Evolutionary conservation across 1,140 invertebrate genomes (phyloP).

Genomic region (Drosophila athabasca): DNA sequence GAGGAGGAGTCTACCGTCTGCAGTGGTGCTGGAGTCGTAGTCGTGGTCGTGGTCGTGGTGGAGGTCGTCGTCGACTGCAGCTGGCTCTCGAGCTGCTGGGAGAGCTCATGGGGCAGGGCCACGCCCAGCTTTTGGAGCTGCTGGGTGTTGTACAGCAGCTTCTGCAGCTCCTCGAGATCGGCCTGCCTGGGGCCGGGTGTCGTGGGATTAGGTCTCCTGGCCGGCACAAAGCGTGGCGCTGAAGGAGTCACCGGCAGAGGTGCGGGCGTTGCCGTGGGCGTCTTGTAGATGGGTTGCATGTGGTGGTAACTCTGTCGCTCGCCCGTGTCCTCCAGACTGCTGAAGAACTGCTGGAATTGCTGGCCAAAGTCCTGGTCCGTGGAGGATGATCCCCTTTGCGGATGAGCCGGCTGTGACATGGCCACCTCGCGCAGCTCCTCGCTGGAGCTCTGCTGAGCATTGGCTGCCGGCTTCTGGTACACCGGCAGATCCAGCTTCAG

Average conservation of each 20-base stretch:
- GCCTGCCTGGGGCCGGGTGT: conserved; percentile 25
- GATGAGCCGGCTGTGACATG: conserved; percentile 64
- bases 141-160: conserved; percentile 78
- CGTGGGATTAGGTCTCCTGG: conserved; percentile 6
- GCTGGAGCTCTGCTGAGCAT: conserved; percentile 46
- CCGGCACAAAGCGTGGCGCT: conserved; percentile 6
- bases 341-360: conserved; percentile 68
- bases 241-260: conserved; percentile 2
- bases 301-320: conserved; percentile 68
- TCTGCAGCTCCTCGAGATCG: conserved; percentile 72
- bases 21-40: conserved; percentile 25
- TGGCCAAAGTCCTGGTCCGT: conserved; percentile 45
- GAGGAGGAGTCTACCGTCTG: conserved; percentile 62
- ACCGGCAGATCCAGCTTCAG: conserved; percentile 66
- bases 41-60: conserved; percentile 10
- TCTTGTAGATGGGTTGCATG: conserved; percentile 77
- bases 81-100: conserved; percentile 69
- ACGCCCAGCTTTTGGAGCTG: conserved; percentile 83
- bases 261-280: conserved; percentile 2
- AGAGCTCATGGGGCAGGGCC: conserved; percentile 76
- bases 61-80: conserved; percentile 40
- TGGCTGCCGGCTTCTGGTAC: conserved; percentile 34
- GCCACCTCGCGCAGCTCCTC: conserved; percentile 72
- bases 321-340: conserved; percentile 60
- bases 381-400: conserved; percentile 14